Conservation (phyloP, 2,888 invertebrate genomes). For the Molanna angustata region DNA sequence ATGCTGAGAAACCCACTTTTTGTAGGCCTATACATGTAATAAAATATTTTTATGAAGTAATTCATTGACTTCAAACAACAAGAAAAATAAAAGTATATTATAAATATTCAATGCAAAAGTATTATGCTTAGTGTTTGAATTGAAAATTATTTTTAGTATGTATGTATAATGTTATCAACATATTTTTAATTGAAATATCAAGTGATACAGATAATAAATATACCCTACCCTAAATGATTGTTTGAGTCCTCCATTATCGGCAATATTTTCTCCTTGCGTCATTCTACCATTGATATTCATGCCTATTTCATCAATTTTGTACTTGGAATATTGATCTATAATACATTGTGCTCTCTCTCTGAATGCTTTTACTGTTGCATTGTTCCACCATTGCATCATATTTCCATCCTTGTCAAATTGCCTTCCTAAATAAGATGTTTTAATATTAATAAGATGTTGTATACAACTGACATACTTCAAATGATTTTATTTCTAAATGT, state of each 20-base stretch:
- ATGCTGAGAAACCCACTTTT: constrained; percentile 72
- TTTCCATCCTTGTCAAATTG: constrained; percentile 90
- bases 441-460: not conserved
- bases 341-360: constrained; percentile 79
- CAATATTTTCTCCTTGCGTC: constrained; percentile 89
- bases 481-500: not conserved
- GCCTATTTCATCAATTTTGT: constrained; percentile 75
- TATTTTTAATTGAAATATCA: no score
- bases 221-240: constrained; percentile 80
- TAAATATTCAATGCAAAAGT: no score
- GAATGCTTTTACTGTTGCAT: constrained; percentile 76
- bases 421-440: constrained; percentile 54
- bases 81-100: no score
- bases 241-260: constrained; percentile 90
- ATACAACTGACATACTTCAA: not conserved
- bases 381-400: constrained; percentile 92
- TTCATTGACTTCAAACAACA: no score
- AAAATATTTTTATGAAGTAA: no score
- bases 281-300: constrained; percentile 68
- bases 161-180: no score
- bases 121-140: no score
- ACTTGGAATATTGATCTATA: constrained; percentile 82
- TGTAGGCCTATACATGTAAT: constrained; percentile 71
- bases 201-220: no score
- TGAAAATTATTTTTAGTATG: no score